phyloP scores from a whole-genome alignment of 2,888 invertebrate species.

The Biston betularia region DNA sequence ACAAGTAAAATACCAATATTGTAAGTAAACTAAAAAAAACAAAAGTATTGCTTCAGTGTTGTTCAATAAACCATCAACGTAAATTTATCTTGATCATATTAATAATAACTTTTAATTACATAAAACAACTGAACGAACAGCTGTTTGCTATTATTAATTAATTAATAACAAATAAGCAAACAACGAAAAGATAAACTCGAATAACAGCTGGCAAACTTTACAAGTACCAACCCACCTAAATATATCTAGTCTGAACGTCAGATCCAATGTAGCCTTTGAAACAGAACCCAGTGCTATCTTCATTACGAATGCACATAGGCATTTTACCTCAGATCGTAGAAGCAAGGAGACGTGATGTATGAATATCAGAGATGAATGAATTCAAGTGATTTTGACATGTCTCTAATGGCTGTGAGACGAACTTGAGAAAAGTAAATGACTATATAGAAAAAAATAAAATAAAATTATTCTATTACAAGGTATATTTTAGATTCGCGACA shows the following conservation, averaged over 20 bases:
- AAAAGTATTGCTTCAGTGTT: not conserved
- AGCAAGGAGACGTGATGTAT: slow-evolving; percentile 2
- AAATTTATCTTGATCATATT: not conserved
- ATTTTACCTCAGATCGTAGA: slow-evolving; percentile 15
- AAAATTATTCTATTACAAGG: too few species aligned
- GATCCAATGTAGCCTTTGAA: slow-evolving; percentile 13
- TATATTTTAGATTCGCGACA: too few species aligned
- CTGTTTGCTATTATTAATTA: too few species aligned
- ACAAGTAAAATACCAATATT: too few species aligned
- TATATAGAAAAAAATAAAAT: too few species aligned
- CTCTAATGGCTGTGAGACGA: too few species aligned
- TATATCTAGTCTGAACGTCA: not conserved
- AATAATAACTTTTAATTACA: not conserved
- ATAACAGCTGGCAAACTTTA: not conserved
- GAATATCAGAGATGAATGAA: not conserved
- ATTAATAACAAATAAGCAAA: slow-evolving; percentile 3
- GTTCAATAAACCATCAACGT: not conserved
- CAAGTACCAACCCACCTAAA: not conserved
- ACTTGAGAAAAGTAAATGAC: not conserved
- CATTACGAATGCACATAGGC: slow-evolving; percentile 25
- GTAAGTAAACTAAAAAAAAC: too few species aligned
- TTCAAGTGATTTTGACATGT: not conserved
- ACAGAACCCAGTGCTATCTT: slow-evolving; percentile 15
- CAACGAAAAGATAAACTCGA: not conserved
- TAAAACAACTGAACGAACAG: not conserved